These are phyloP conservation scores for Microcebus jonahi DNA, from an alignment of 2,113 vertebrate genomes.

Conservation along the genomic window DNA sequence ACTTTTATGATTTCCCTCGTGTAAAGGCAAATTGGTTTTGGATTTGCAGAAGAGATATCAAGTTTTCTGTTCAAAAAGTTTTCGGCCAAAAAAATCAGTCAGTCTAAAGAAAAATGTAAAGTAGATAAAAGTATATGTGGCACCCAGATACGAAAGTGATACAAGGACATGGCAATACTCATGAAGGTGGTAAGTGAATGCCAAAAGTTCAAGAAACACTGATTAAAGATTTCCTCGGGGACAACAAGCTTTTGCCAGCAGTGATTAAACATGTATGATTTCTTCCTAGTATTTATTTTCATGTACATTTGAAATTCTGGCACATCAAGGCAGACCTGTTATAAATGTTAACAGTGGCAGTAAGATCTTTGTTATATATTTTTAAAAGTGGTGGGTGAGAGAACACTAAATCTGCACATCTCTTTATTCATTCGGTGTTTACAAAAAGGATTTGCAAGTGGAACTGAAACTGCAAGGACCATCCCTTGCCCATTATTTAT, in stretches of 20 bases:
- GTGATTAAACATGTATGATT: neutral
- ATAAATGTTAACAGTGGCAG: neutral
- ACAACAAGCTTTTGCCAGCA: neutral
- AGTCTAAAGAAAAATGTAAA: neutral
- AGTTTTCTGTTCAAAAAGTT: neutral
- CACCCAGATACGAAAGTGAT: neutral
- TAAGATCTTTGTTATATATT: neutral
- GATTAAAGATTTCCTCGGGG: neutral
- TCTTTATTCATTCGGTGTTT: neutral
- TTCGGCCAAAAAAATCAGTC: neutral
- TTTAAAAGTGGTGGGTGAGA: neutral
- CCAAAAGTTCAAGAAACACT: neutral
- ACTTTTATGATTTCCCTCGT: neutral
- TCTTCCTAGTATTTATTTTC: neutral
- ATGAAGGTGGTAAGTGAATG: neutral
- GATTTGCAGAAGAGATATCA: neutral
- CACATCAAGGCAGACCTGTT: neutral
- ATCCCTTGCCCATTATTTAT: neutral
- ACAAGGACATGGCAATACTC: neutral
- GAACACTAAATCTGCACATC: neutral
- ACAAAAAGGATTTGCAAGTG: constrained; percentile 1
- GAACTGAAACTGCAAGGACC: neutral
- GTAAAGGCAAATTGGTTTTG: neutral
- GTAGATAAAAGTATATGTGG: neutral
- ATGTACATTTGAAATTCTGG: neutral